Base-by-base conservation (phyloP, 2,888 invertebrate genomes). In the Cantharis rufa region DNA sequence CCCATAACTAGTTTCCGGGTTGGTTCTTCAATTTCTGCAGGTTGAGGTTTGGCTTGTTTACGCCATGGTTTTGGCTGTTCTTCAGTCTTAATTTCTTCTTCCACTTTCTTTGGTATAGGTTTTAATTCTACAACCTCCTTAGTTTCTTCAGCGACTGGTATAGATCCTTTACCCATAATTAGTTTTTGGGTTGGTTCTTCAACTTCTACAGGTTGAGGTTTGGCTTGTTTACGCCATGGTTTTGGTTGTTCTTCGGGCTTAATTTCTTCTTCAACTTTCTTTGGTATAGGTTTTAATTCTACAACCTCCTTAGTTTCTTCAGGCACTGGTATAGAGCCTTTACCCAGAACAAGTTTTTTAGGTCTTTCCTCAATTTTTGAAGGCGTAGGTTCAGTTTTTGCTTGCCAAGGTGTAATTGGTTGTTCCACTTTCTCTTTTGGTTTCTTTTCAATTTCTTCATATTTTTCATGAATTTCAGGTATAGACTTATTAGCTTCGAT, bases 241-340 rank as follows among this genome's bases (percentile, higher is more conserved):
- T 68, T 68, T 48, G 63, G 15, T 10, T 69, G 13, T 81, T 87
- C 84, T 75, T 84, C 83, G 76, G 79, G 75, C 78, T 87, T 83
- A 80, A 84, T 21, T 77, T 86, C 83, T 61, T 81, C 81, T 79
- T 84, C 85, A 32, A 84, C 84, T 68, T 78, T 72, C 69, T 81
- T 83, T 16, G 80, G 83, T 32, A 87, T 81, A 15, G 88, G 87
- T 84, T 87, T 88, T 16, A 86, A 83, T 74, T 83, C 84, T 68
- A 85, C 83, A 77, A 86, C 83, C 81, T 88, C 87, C 75, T 81
- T 81, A 28, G 78, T 78, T 72, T 86, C 84, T 72, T 86, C 84
- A 61, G 85, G 83, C 72, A 84, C 77, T 13, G 87, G 87, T 66
- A 88, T 81, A 82, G 86, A 85, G 75, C 87, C 87, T 83, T 89